These are phyloP conservation scores for Synchiropus splendidus DNA, from an alignment of 2,113 vertebrate species.

Conservation along the genomic window DNA sequence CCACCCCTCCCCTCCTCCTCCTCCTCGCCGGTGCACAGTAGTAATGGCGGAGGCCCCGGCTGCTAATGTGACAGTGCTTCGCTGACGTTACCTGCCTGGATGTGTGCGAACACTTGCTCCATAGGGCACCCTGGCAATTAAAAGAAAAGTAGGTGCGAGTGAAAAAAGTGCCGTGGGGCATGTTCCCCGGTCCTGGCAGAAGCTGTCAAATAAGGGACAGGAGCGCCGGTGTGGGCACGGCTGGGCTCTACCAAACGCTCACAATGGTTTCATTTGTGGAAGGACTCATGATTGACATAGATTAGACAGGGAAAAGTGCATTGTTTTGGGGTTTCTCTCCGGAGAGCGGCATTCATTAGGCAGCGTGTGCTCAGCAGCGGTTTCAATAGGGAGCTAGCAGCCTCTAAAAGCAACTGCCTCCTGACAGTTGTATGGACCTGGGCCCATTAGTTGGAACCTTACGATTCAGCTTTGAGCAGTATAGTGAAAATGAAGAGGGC, in stretches of 20 bases:
- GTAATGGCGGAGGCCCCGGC: conserved; percentile 10
- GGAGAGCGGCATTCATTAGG: conserved; percentile 65
- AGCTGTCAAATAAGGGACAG: conserved; percentile 60
- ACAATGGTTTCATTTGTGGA: conserved; percentile 66
- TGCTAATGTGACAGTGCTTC: conserved; percentile 49
- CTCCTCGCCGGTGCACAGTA: conserved; percentile 30
- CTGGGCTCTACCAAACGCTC: conserved; percentile 51
- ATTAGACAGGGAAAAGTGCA: conserved; percentile 68
- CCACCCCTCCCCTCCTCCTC: conserved; percentile 17
- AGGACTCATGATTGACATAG: conserved; percentile 66
- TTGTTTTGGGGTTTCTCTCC: conserved; percentile 62
- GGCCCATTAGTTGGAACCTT: conserved; percentile 65
- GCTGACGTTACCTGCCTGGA: conserved; percentile 44
- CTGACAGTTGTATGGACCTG: conserved; percentile 69
- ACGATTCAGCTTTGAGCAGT: conserved; percentile 66
- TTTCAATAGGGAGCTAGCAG: conserved; percentile 61
- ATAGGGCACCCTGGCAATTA: conserved; percentile 59
- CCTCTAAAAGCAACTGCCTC: conserved; percentile 62
- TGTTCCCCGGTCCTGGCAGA: conserved; percentile 62
- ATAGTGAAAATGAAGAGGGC: conserved; percentile 64
- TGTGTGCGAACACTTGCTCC: conserved; percentile 51
- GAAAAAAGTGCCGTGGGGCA: conserved; percentile 51
- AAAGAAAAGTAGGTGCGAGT: conserved; percentile 51
- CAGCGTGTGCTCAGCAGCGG: conserved; percentile 55
- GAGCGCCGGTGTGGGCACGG: conserved; percentile 47